Base-by-base conservation (phyloP, 1,140 invertebrate species). In the Dinothrombium tinctorium region DNA sequence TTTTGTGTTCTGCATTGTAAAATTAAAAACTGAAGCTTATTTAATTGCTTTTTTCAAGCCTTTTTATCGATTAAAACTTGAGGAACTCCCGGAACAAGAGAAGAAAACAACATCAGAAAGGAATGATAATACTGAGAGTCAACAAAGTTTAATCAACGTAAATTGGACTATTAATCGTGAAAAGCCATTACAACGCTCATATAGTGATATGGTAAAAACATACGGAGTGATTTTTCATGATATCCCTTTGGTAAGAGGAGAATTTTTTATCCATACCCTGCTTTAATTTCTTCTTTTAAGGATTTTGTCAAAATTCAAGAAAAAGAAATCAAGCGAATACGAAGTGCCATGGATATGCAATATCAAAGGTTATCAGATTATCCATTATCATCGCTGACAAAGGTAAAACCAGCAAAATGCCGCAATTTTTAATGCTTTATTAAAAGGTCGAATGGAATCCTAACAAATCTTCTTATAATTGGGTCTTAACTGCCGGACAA, bases 371-470 rank as follows among this genome's bases (percentile, higher is more conserved):
- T 19, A 11, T 17, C 2, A 19, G 25, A 43, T 5, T 3, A 40
- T 32, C 12, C 21, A 17, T 17, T 42, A 5, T 21, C 14, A 29
- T 44, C 22, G 24, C 24, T 46, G 19, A 43, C n/a, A n/a, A n/a
- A n/a, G n/a, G n/a, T n/a, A n/a, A n/a, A n/a, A n/a, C n/a, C n/a
- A n/a, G n/a, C n/a, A n/a, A n/a, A n/a, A n/a, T n/a, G n/a, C n/a
- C n/a, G n/a, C n/a, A n/a, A n/a, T n/a, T n/a, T n/a, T n/a, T n/a
- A n/a, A n/a, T n/a, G n/a, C n/a, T n/a, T n/a, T n/a, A n/a, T n/a
- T n/a, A 8, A 15, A 17, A 44, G 20, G 44, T 6, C 23, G 5
- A 3, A n/a, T 47, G 47, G 47, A 47, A 48, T 40, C 46, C 46
- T 9, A 47, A 47, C 22, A 14, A 48, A n/a, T 4, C 11, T 17